Percentiles rank a stretch among this genome's conserved stretches.
Conservation (phyloP, 2,888 invertebrate species). For the Julus scanicus region DNA sequence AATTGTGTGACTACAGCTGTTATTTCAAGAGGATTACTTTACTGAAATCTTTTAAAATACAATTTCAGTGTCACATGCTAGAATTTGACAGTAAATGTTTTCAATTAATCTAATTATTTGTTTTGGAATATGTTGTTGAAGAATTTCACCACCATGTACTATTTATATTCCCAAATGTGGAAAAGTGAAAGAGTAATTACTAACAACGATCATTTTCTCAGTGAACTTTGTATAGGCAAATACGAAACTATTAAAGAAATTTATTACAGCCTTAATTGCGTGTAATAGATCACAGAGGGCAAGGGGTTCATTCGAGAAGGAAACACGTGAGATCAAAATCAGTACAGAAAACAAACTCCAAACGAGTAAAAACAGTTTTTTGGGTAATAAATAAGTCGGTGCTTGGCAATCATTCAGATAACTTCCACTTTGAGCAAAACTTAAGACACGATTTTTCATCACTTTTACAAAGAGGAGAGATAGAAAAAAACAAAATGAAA, state of each 20-base stretch:
- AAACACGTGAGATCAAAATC: slow-evolving; percentile 22
- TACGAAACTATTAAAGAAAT: slow-evolving; percentile 39
- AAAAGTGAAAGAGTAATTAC: no score
- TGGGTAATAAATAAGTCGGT: slow-evolving; percentile 21
- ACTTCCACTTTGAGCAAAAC: slow-evolving; percentile 24
- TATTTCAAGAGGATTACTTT: no score
- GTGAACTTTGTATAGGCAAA: slow-evolving; percentile 27
- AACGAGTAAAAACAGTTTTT: slow-evolving; percentile 28
- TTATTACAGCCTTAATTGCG: slow-evolving; percentile 39
- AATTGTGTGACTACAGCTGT: no score
- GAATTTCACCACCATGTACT: no score
- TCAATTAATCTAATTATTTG: no score
- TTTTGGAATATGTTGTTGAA: no score
- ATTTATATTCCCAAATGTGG: no score
- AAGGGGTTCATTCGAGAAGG: slow-evolving; percentile 30
- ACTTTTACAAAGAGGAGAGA: slow-evolving; percentile 21
- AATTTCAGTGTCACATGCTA: no score
- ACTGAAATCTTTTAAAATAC: no score
- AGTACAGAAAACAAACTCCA: not conserved
- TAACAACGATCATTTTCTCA: not conserved
- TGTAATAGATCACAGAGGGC: slow-evolving; percentile 30
- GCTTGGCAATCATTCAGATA: slow-evolving; percentile 30
- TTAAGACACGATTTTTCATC: slow-evolving; percentile 34
- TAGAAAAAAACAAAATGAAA: slow-evolving; percentile 21
- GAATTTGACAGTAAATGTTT: no score